phyloP scores from a whole-genome alignment of 2,113 vertebrate genomes.

The Eudyptes chrysolophus region DNA sequence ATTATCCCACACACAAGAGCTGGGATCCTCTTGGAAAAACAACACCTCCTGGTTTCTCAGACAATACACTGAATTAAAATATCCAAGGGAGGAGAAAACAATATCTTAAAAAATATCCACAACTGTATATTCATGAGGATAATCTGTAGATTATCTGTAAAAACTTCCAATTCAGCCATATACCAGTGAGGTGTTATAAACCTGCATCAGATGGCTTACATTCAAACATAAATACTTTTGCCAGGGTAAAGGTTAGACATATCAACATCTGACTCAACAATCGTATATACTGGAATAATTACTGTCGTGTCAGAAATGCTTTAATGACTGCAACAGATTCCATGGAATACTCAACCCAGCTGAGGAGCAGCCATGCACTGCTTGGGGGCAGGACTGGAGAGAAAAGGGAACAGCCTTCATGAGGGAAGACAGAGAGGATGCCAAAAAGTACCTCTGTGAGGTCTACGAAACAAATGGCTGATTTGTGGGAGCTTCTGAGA shows the following conservation, averaged over 20 bases:
- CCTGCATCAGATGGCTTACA: neutral
- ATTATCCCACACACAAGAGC: neutral
- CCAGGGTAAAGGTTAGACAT: neutral
- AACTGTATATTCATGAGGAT: neutral
- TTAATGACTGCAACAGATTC: neutral
- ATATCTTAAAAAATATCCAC: neutral
- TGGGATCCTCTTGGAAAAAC: neutral
- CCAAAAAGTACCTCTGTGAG: neutral
- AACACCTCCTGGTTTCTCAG: neutral
- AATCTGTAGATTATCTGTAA: neutral
- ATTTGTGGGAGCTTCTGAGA: neutral
- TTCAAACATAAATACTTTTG: neutral
- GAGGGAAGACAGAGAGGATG: neutral
- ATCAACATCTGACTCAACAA: neutral
- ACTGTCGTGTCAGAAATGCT: neutral
- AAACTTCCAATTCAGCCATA: neutral
- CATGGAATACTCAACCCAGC: neutral
- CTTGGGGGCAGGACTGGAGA: neutral
- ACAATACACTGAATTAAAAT: neutral
- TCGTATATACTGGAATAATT: neutral
- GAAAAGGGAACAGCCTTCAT: neutral
- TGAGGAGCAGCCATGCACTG: neutral
- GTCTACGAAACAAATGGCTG: neutral
- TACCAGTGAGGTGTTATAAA: neutral
- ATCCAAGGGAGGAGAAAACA: neutral